Evolutionary conservation across 2,113 vertebrate species (phyloP).

Genomic region (Triplophysa siluroides): DNA sequence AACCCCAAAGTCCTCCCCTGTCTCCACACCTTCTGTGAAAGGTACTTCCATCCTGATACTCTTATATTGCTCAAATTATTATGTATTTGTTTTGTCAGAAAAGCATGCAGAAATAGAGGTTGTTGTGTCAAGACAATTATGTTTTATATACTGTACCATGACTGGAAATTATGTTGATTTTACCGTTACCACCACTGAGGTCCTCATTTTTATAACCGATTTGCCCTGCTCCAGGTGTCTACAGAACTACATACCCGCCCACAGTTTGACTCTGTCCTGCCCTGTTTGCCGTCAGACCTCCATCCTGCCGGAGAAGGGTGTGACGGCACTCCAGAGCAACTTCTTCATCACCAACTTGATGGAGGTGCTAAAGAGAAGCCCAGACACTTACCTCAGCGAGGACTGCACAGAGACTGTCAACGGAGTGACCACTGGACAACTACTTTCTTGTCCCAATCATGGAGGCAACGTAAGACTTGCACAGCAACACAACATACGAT

Average conservation of each 20-base stretch:
- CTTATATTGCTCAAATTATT: not conserved
- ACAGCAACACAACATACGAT: not conserved
- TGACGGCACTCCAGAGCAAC: conserved; percentile 95
- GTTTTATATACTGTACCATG: no score
- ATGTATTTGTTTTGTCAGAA: not conserved
- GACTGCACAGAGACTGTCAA: conserved; percentile 85
- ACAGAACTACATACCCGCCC: conserved; percentile 95
- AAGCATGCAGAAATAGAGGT: not conserved
- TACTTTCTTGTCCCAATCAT: conserved; percentile 94
- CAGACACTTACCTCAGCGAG: conserved; percentile 78
- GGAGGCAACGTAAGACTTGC: conserved; percentile 85
- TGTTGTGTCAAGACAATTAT: no score
- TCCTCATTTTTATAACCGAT: conserved; percentile 13
- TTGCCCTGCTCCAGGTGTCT: conserved; percentile 81
- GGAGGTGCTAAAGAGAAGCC: conserved; percentile 92
- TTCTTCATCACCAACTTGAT: conserved; percentile 99
- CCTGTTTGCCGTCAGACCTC: conserved; percentile 97
- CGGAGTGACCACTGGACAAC: conserved; percentile 84
- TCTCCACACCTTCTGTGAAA: conserved; percentile 93
- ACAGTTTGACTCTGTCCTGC: conserved; percentile 94
- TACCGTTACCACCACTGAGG: not conserved
- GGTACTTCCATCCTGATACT: conserved; percentile 60
- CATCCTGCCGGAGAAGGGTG: conserved; percentile 96
- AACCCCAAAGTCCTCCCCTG: conserved; percentile 98
- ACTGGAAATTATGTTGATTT: no score